phyloP scores from a whole-genome alignment of 2,113 vertebrate species.

The Meleagris gallopavo region DNA sequence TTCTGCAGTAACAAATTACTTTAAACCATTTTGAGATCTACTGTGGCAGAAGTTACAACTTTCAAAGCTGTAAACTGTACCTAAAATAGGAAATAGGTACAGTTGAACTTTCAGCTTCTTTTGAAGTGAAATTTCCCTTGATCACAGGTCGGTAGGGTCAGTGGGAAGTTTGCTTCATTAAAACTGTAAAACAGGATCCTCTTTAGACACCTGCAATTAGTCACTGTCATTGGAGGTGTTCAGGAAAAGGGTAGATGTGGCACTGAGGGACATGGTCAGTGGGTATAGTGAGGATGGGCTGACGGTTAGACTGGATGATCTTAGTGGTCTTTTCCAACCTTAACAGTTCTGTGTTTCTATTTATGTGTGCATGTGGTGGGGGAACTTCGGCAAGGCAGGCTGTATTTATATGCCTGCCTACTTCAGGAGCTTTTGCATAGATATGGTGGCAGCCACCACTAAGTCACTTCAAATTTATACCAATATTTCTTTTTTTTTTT shows the following conservation, averaged over 20 bases:
- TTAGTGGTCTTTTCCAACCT: too few relatives aligned
- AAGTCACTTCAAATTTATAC: background rate
- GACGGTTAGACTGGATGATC: too few relatives aligned
- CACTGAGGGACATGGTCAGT: too few relatives aligned
- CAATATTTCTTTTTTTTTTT: background rate
- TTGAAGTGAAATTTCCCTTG: constrained; percentile 2
- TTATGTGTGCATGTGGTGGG: background rate
- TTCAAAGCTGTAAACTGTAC: background rate
- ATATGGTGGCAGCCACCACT: background rate
- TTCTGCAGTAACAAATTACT: background rate
- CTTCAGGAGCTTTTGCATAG: background rate
- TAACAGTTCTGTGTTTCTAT: background rate
- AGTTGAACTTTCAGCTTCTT: constrained; percentile 6
- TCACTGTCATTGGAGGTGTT: too few relatives aligned
- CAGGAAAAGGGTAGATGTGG: too few relatives aligned
- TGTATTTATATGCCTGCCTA: background rate
- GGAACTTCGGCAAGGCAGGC: background rate
- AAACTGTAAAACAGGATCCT: background rate
- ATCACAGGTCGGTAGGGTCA: background rate
- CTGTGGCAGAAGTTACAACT: background rate
- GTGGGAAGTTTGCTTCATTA: background rate
- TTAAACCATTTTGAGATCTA: background rate
- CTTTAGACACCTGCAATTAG: too few relatives aligned
- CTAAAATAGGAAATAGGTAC: background rate
- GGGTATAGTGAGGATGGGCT: too few relatives aligned